Conservation (phyloP, 2,113 vertebrate species). For the Clarias batrachus region DNA sequence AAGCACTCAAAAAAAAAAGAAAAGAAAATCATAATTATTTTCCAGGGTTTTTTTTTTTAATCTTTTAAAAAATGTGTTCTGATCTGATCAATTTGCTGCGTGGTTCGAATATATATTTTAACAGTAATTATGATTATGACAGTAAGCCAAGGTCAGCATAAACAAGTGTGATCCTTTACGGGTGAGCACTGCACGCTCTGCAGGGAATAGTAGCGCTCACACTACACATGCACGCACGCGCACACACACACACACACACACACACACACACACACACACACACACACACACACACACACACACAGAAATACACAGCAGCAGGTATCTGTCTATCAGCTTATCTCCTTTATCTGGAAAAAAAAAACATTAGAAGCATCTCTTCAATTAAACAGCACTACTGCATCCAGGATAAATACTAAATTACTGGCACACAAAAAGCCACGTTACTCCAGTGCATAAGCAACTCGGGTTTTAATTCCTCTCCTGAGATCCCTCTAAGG, state of each 20-base stretch:
- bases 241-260: slow-evolving; percentile 16
- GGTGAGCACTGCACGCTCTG: background rate
- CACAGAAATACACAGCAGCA: background rate
- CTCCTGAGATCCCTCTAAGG: slow-evolving; percentile 11
- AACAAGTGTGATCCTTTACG: slow-evolving; percentile 13
- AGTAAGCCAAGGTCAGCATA: background rate
- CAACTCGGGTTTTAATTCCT: background rate
- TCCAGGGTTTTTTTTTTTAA: background rate
- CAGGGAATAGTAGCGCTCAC: slow-evolving; percentile 1
- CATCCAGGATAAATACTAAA: background rate
- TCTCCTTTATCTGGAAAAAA: slow-evolving; percentile 16
- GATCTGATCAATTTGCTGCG: background rate
- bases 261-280: slow-evolving; percentile 19
- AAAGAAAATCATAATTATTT: background rate
- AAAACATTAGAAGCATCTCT: background rate
- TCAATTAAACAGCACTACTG: background rate
- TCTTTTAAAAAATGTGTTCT: background rate
- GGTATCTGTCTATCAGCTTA: slow-evolving; percentile 12
- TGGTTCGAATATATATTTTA: background rate
- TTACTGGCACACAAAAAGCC: background rate
- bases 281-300: slow-evolving; percentile 14
- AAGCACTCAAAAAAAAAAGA: background rate
- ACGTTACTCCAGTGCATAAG: background rate
- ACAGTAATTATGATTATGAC: background rate
- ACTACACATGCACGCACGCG: background rate